Evolutionary conservation across 2,113 vertebrate genomes (phyloP).

Genomic region (Syrrhaptes paradoxus): DNA sequence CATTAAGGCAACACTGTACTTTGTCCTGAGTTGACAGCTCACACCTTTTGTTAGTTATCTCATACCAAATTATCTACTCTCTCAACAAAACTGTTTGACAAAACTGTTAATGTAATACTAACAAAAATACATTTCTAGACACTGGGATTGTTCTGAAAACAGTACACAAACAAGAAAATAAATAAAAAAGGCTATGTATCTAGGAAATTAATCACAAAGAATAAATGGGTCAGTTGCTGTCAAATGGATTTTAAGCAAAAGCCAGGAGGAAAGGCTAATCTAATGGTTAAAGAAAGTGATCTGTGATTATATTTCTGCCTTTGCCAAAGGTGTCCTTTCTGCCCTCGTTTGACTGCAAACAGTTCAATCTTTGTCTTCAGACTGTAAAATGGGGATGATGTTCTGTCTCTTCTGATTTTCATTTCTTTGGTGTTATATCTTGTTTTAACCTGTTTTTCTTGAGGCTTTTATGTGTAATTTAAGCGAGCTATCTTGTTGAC

Average conservation of each 20-base stretch:
- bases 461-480: neutral
- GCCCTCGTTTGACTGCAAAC: neutral
- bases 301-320: neutral
- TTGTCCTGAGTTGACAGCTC: neutral
- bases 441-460: neutral
- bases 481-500: neutral
- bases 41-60: neutral
- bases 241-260: slow-evolving; percentile 1
- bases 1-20: neutral
- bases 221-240: neutral
- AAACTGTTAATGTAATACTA: neutral
- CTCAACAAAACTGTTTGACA: neutral
- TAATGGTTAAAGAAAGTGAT: slow-evolving; percentile 4
- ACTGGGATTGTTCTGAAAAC: neutral
- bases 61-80: neutral
- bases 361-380: slow-evolving; percentile 27
- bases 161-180: neutral
- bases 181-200: neutral
- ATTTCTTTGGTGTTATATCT: neutral
- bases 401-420: neutral
- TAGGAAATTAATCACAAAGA: neutral
- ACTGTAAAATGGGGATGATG: neutral
- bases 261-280: slow-evolving; percentile 14
- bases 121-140: neutral
- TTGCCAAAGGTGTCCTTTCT: neutral